These are phyloP conservation scores for Simalia tracyae DNA, from an alignment of 2,797 vertebrate species.

Conservation along the genomic window DNA sequence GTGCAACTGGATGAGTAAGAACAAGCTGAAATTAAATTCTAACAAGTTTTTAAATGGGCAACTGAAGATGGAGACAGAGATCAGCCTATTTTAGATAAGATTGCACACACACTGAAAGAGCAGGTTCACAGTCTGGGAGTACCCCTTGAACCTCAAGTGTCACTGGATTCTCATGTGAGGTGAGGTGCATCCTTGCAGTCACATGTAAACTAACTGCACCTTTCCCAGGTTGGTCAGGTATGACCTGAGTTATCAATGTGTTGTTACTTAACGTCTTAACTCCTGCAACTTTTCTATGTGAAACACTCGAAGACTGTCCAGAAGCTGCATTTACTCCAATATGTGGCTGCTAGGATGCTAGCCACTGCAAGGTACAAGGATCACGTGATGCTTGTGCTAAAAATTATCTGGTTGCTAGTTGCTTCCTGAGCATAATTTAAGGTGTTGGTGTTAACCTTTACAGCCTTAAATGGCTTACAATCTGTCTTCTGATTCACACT, in stretches of 20 bases:
- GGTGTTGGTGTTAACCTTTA: neutral
- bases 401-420: neutral
- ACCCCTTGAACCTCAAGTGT: neutral
- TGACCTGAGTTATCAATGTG: neutral
- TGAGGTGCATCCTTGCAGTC: neutral
- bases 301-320: neutral
- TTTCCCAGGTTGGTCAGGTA: neutral
- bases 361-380: neutral
- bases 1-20: neutral
- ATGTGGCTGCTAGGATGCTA: neutral
- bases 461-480: neutral
- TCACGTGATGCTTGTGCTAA: neutral
- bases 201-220: neutral
- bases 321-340: neutral
- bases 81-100: neutral
- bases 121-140: neutral
- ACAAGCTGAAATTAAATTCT: neutral
- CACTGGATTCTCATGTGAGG: neutral
- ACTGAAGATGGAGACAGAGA: neutral
- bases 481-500: neutral
- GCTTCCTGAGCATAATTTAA: neutral
- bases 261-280: neutral
- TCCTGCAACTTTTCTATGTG: neutral
- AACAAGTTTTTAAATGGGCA: neutral
- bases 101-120: neutral